Percentiles rank a stretch among this genome's conserved stretches.
Conservation (phyloP, 2,797 vertebrate species). For the Fistularia commersonii region DNA sequence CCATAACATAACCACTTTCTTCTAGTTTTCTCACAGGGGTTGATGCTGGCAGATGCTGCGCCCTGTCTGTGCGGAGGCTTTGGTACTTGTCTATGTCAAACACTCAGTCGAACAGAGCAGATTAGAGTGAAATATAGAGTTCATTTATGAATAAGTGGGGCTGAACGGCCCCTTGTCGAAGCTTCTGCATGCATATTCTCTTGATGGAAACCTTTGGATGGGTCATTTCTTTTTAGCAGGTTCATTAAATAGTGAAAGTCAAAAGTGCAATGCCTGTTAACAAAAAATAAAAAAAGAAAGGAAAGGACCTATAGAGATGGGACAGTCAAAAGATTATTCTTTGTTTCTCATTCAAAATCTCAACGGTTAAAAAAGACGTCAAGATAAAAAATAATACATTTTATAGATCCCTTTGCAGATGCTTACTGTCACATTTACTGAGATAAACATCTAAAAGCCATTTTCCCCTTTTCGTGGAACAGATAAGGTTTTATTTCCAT, state of each 20-base stretch:
- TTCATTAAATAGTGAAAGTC: constrained; percentile 78
- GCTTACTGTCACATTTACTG: too few species aligned
- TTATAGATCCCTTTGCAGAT: too few species aligned
- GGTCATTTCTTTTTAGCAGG: constrained; percentile 76
- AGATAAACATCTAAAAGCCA: too few species aligned
- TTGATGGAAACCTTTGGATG: constrained; percentile 73
- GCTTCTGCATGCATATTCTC: constrained; percentile 68
- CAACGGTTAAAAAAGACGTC: constrained; percentile 21
- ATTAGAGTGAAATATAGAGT: constrained; percentile 76
- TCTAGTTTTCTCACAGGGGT: constrained; percentile 31
- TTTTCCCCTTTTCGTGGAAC: too few species aligned
- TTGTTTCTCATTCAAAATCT: constrained; percentile 22
- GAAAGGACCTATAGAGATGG: constrained; percentile 44
- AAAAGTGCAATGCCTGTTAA: constrained; percentile 64
- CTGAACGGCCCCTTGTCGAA: constrained; percentile 69
- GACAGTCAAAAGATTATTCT: constrained; percentile 28
- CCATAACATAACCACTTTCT: constrained; percentile 3
- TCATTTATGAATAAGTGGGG: constrained; percentile 77
- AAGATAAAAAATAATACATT: constrained; percentile 18
- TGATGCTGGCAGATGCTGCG: constrained; percentile 41
- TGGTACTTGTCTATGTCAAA: constrained; percentile 56
- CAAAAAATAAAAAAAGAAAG: constrained; percentile 29
- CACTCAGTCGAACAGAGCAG: constrained; percentile 59
- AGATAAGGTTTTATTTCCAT: too few species aligned
- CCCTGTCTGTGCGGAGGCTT: constrained; percentile 30